Conservation (phyloP, 2,888 invertebrate genomes). For the Apodemia hepburni region DNA sequence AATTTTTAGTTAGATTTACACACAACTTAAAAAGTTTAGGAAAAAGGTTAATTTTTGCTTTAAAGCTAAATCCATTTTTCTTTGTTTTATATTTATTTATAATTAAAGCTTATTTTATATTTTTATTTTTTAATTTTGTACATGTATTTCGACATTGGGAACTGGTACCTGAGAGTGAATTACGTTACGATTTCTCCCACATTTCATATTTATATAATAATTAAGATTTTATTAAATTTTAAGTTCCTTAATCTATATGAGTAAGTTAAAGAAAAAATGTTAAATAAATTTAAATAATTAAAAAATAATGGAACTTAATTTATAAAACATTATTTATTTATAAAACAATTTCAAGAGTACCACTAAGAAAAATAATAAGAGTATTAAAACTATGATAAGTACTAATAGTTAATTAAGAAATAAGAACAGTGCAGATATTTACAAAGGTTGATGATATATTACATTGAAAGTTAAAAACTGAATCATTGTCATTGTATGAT, state of each 20-base stretch:
- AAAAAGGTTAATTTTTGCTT: not conserved
- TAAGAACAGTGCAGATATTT: too few species aligned
- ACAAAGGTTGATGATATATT: too few species aligned
- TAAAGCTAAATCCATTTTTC: slow-evolving; percentile 6
- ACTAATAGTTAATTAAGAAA: too few species aligned
- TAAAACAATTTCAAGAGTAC: too few species aligned
- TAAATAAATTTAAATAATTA: slow-evolving; percentile 5
- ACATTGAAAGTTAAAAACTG: too few species aligned
- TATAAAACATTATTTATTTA: too few species aligned
- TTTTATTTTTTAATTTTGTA: slow-evolving; percentile 13
- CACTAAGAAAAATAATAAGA: too few species aligned
- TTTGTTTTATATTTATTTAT: slow-evolving; percentile 14
- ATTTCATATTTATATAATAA: not conserved
- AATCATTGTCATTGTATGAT: too few species aligned
- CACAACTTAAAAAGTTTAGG: too few species aligned
- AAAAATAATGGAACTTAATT: too few species aligned
- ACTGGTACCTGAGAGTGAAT: not conserved
- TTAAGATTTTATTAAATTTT: not conserved
- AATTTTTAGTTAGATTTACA: too few species aligned
- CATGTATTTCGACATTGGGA: not conserved
- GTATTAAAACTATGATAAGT: too few species aligned
- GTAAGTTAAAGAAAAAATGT: not conserved
- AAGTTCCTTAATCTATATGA: not conserved
- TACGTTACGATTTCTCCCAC: not conserved
- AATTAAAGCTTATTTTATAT: slow-evolving; percentile 54